Base-by-base conservation (phyloP, 2,888 invertebrate genomes). In the Sinodicranocentrus sp. region DNA sequence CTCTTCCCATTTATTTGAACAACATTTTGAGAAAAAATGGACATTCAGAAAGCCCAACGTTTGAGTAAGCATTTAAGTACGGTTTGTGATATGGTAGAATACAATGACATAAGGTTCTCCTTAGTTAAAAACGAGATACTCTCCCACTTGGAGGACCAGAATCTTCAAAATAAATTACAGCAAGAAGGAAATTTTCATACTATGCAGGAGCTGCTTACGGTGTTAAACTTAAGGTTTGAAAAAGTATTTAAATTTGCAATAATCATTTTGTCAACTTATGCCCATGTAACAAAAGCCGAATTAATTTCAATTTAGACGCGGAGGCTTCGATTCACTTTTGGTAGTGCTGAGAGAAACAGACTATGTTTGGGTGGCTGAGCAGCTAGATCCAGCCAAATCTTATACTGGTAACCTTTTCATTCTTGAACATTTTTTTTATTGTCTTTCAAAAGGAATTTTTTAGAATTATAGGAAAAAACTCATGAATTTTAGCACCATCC, bases 351-450 rank as follows among this genome's bases (percentile, higher is more conserved):
- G 79, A 63, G 59, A 57, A 26, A 54, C 73, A 0, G 85, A 85
- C 33, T 85, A 85, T 39, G 65, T 21, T 8, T 85, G 85, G 85
- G 43, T 79, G 1, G 85, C 85, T 39, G 82, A 83, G 33, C 85
- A 85, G 23, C 52, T 85, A 8, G 79, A 85, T 43, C 85, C 79
- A 19, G 75, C 44, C 5, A 57, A 63, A 61, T 1, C 43, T 6
- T 52, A 19, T 23, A 52, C 75, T 13, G 82, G 82, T 82, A 43
- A 19, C 13, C 17, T 39, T 39, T 2, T n/a, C n/a, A n/a, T n/a
- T n/a, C n/a, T n/a, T n/a, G n/a, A n/a, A n/a, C n/a, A n/a, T n/a
- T n/a, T n/a, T n/a, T n/a, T n/a, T n/a, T n/a, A 52, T 52, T n/a
- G n/a, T n/a, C n/a, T n/a, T n/a, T n/a, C n/a, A n/a, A n/a, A n/a